A percentile compares a stretch with the other conserved stretches of the same genome.
Evolutionary conservation across 2,888 invertebrate genomes (phyloP).

Genomic region (Trichogramma dendrolimi): DNA sequence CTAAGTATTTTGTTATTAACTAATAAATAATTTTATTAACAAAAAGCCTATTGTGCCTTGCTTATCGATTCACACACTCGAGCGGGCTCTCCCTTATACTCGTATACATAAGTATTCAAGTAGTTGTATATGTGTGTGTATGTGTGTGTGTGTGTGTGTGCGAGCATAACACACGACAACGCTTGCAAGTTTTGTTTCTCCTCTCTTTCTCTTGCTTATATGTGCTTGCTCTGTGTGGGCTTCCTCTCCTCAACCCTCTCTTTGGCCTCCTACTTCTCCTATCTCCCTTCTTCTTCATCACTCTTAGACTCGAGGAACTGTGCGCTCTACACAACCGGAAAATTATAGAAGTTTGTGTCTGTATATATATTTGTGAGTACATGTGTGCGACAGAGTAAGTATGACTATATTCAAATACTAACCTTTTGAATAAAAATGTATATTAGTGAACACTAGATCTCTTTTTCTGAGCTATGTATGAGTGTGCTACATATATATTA

Average conservation of each 20-base stretch:
- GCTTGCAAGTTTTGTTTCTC: slow-evolving; percentile 12
- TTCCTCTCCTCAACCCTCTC: not conserved
- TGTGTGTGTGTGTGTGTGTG: not conserved
- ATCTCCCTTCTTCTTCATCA: not conserved
- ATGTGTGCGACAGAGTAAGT: too few species aligned
- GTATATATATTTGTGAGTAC: too few species aligned
- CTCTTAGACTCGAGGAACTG: not conserved
- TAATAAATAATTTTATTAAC: not conserved
- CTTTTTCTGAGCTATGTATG: too few species aligned
- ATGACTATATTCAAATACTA: too few species aligned
- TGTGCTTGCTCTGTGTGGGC: not conserved
- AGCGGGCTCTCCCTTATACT: not conserved
- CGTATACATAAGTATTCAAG: not conserved
- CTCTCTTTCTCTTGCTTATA: not conserved
- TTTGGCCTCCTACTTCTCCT: not conserved
- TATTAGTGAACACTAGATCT: too few species aligned
- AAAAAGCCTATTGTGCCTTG: slow-evolving; percentile 13
- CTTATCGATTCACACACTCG: slow-evolving; percentile 24
- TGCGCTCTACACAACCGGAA: not conserved
- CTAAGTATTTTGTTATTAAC: too few species aligned
- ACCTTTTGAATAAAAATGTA: too few species aligned
- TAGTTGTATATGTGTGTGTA: not conserved
- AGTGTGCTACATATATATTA: too few species aligned
- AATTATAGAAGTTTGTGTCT: not conserved
- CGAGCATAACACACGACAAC: not conserved